Percentiles rank a stretch among this genome's conserved stretches.
Evolutionary conservation across 2,888 invertebrate species (phyloP).

Genomic region (Hirudinaria manillensis): DNA sequence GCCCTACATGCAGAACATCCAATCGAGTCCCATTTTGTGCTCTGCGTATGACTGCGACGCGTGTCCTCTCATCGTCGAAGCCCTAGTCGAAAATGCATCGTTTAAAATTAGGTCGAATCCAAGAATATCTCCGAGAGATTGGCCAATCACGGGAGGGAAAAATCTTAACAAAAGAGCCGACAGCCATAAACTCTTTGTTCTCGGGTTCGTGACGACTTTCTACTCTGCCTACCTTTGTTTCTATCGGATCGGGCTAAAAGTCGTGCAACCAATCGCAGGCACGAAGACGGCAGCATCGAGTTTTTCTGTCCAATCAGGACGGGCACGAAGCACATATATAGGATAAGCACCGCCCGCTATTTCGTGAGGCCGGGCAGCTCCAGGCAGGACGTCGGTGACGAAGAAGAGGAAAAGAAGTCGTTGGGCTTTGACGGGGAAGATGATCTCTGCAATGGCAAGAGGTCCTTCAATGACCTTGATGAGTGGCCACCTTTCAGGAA

Average conservation of each 20-base stretch:
- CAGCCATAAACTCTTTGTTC: conserved; percentile 55
- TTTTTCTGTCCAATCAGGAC: conserved; percentile 2
- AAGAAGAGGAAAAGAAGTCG: conserved; percentile 4
- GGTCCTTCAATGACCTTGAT: conserved; percentile 62
- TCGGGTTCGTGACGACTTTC: background rate
- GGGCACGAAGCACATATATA: background rate
- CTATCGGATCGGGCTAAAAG: background rate
- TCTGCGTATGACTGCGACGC: conserved; percentile 68
- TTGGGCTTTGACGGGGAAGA: background rate
- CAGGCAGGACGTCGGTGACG: background rate
- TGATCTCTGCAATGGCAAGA: conserved; percentile 2
- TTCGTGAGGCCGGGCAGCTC: background rate
- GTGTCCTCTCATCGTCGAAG: conserved; percentile 53
- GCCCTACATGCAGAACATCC: conserved; percentile 72
- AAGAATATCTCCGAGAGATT: conserved; percentile 56
- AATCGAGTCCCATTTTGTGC: conserved; percentile 77
- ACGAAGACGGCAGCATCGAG: conserved; percentile 5
- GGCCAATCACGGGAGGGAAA: conserved; percentile 76
- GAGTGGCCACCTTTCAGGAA: conserved; percentile 94
- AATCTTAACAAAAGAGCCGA: conserved; percentile 39
- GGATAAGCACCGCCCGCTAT: background rate
- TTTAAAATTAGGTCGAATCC: background rate
- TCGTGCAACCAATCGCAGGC: background rate
- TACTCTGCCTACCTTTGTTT: background rate
- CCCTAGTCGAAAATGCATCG: conserved; percentile 5